Conservation (phyloP, 2,888 invertebrate genomes). For the Eumerus sabulonum region DNA sequence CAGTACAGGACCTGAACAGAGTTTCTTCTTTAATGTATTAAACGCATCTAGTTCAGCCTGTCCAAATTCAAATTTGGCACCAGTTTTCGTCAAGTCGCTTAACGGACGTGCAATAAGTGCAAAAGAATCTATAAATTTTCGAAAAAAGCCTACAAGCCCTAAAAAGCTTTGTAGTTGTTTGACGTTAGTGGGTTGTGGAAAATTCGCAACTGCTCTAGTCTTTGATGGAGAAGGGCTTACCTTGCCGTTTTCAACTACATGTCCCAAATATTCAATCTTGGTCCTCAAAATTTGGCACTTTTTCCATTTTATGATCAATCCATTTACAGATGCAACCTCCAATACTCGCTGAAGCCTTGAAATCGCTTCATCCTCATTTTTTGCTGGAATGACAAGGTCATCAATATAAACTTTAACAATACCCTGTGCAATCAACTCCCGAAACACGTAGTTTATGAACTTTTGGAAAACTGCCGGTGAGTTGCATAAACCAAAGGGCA, state of each 20-base stretch:
- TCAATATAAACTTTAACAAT: slow-evolving; percentile 36
- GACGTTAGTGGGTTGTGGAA: slow-evolving; percentile 54
- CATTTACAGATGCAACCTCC: slow-evolving; percentile 4
- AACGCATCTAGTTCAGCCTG: not conserved
- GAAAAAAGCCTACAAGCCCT: slow-evolving; percentile 74
- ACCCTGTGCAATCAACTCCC: slow-evolving; percentile 37
- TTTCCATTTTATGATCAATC: slow-evolving; percentile 63
- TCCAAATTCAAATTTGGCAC: not conserved
- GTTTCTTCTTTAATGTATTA: not conserved
- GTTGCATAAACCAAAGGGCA: slow-evolving; percentile 6
- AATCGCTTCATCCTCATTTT: slow-evolving; percentile 19
- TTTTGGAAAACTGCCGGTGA: slow-evolving; percentile 7
- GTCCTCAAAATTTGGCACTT: slow-evolving; percentile 50
- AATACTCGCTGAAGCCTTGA: slow-evolving; percentile 10
- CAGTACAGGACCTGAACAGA: not conserved
- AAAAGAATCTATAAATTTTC: slow-evolving; percentile 72
- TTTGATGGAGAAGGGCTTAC: slow-evolving; percentile 71
- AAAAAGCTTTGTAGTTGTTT: slow-evolving; percentile 72
- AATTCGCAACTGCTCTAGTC: slow-evolving; percentile 70
- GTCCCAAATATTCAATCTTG: slow-evolving; percentile 69
- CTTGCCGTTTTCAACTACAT: slow-evolving; percentile 58
- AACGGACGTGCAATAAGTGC: not conserved
- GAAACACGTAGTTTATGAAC: slow-evolving; percentile 26
- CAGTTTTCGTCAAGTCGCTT: not conserved
- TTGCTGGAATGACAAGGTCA: slow-evolving; percentile 40